Conservation (phyloP, 2,888 invertebrate species). For the Calameuta pallipes region DNA sequence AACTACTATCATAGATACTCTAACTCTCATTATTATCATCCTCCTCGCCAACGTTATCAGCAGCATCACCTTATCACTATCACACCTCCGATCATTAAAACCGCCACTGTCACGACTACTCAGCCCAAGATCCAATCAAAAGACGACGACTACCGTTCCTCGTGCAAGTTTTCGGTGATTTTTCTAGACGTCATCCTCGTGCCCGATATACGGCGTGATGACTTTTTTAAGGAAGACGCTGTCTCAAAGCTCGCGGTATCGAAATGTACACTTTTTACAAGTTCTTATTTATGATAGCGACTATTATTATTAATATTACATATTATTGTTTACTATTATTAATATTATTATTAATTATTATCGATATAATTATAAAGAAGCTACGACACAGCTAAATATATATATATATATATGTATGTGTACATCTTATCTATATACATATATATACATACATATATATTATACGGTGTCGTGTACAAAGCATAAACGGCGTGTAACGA, state of each 20-base stretch:
- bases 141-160: conserved; percentile 46
- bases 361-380: conserved; percentile 36
- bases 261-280: conserved; percentile 57
- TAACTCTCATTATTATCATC: conserved; percentile 40
- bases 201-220: conserved; percentile 39
- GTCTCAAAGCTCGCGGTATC: conserved; percentile 51
- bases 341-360: conserved; percentile 38
- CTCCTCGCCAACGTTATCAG: conserved; percentile 18
- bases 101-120: conserved; percentile 31
- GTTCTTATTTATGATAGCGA: conserved; percentile 62
- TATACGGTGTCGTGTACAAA: conserved; percentile 51
- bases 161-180: conserved; percentile 52
- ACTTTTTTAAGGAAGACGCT: conserved; percentile 51
- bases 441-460: conserved; percentile 4
- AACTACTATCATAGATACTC: conserved; percentile 29
- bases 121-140: conserved; percentile 33
- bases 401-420: no score
- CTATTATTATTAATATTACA: conserved; percentile 45
- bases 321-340: conserved; percentile 34
- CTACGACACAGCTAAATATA: no score
- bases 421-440: background rate
- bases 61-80: background rate
- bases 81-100: conserved; percentile 29
- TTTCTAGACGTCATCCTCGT: conserved; percentile 43
- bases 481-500: conserved; percentile 36